Conservation (phyloP, 2,797 vertebrate genomes). For the Calcarius lapponicus region DNA sequence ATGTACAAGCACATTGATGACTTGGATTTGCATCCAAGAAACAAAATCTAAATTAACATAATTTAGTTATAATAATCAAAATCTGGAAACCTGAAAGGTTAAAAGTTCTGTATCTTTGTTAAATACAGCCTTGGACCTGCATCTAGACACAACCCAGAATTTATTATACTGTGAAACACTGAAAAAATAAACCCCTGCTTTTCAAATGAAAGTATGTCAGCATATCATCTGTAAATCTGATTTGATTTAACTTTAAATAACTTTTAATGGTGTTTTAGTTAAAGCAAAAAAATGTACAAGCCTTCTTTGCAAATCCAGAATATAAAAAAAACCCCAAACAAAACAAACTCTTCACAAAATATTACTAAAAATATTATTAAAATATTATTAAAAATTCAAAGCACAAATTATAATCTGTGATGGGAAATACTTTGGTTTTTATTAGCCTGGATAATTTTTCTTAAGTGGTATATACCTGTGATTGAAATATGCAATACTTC, state of each 20-base stretch:
- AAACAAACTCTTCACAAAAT: neutral
- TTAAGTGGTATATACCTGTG: neutral
- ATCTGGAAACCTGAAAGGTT: slow-evolving; percentile 32
- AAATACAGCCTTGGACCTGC: slow-evolving; percentile 5
- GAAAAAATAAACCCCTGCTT: neutral
- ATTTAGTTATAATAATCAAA: slow-evolving; percentile 11
- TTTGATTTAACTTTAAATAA: neutral
- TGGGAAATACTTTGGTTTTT: neutral
- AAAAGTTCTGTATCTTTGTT: slow-evolving; percentile 63
- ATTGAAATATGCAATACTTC: neutral
- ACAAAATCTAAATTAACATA: slow-evolving; percentile 4
- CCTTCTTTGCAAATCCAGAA: neutral
- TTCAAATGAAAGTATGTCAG: neutral
- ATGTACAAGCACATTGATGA: neutral
- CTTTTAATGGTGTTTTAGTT: neutral
- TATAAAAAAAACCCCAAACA: neutral
- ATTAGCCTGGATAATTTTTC: neutral
- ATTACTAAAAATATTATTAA: neutral
- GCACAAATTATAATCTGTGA: neutral
- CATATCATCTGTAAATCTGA: neutral
- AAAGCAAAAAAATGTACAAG: neutral
- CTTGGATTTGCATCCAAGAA: neutral
- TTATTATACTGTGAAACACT: slow-evolving; percentile 28
- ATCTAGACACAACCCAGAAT: slow-evolving; percentile 21
- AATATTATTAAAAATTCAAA: neutral